Percentiles rank a stretch among this genome's conserved stretches.
phyloP scores from a whole-genome alignment of 1,140 invertebrate species.

The Bombus polaris region DNA sequence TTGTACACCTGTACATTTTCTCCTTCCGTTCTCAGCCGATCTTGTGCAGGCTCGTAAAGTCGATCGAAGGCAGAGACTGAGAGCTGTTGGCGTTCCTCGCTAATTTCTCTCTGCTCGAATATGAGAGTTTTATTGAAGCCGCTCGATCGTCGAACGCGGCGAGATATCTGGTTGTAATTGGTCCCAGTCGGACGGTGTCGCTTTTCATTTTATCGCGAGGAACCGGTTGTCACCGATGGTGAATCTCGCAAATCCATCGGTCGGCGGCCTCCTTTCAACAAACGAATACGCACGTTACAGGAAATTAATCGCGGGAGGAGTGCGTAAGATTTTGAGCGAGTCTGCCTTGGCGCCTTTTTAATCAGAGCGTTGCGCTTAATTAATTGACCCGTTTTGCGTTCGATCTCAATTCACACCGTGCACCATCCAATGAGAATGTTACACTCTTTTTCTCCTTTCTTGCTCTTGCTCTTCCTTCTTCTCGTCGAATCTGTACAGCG shows the following conservation, averaged over 20 bases:
- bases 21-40: neutral
- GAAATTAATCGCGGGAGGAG: constrained; percentile 23
- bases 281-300: neutral
- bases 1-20: neutral
- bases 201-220: constrained; percentile 36
- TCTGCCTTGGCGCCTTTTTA: neutral
- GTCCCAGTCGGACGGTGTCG: neutral
- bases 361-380: constrained; percentile 13
- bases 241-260: neutral
- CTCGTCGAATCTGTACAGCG: neutral
- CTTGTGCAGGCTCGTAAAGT: constrained; percentile 25
- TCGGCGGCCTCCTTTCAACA: neutral
- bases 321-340: no score
- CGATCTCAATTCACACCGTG: neutral
- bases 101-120: constrained; percentile 22
- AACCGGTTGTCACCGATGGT: constrained; percentile 40
- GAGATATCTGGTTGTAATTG: constrained; percentile 29
- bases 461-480: neutral
- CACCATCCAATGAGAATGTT: neutral
- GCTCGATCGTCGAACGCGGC: neutral
- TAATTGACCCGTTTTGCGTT: constrained; percentile 10
- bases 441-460: neutral
- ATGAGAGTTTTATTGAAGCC: constrained; percentile 21
- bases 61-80: neutral
- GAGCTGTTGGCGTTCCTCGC: constrained; percentile 16